Evolutionary conservation across 2,113 vertebrate species (phyloP).

Genomic region (Bubo blakistoni): DNA sequence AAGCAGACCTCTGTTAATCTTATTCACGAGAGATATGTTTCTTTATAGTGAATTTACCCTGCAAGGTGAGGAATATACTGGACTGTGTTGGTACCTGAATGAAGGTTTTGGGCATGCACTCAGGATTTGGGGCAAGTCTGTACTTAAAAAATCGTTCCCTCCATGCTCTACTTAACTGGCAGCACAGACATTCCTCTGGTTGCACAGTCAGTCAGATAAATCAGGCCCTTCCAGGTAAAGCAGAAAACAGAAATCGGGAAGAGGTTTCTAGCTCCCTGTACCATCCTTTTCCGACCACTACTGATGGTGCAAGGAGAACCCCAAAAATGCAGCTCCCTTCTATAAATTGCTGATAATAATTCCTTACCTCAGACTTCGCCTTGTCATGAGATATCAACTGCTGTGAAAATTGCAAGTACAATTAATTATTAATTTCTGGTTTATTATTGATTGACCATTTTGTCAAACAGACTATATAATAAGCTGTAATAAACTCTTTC

Average conservation of each 20-base stretch:
- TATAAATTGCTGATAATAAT: not conserved
- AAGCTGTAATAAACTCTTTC: constrained; percentile 33
- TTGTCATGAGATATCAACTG: not conserved
- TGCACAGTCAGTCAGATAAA: not conserved
- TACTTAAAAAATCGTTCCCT: not conserved
- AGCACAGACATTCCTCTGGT: not conserved
- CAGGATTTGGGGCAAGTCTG: not conserved
- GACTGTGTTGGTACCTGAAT: not conserved
- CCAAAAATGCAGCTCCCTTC: not conserved
- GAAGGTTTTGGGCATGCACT: not conserved
- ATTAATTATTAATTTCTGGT: constrained; percentile 30
- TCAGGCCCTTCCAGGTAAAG: not conserved
- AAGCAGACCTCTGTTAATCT: not conserved
- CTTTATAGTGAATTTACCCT: not conserved
- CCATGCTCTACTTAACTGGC: not conserved
- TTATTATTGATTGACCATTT: constrained; percentile 17
- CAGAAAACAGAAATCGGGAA: not conserved
- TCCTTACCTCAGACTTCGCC: not conserved
- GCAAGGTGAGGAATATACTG: not conserved
- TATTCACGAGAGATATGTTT: not conserved
- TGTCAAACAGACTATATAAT: not conserved
- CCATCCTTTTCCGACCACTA: not conserved
- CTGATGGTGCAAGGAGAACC: not conserved
- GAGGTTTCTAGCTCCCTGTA: not conserved
- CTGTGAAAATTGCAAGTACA: not conserved